phyloP scores from a whole-genome alignment of 2,113 vertebrate genomes.

The Lucifuga dentata region DNA sequence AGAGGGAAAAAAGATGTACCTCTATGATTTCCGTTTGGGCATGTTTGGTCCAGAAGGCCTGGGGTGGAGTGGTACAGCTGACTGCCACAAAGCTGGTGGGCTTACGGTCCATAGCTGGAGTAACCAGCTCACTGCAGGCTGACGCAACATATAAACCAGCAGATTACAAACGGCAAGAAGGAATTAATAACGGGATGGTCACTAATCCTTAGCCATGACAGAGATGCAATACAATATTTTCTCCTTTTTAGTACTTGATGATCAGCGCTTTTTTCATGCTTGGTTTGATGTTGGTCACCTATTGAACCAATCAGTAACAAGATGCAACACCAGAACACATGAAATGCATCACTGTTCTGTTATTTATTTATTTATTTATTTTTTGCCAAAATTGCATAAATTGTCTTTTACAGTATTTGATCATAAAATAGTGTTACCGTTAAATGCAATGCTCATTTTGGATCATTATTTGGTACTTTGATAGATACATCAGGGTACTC shows the following conservation, averaged over 20 bases:
- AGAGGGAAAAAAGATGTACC: slow-evolving; percentile 74
- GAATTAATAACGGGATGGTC: slow-evolving; percentile 39
- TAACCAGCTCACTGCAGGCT: slow-evolving; percentile 97
- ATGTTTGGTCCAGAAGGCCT: slow-evolving; percentile 99
- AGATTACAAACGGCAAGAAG: slow-evolving; percentile 59
- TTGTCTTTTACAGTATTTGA: too few relatives aligned
- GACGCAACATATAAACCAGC: slow-evolving; percentile 29
- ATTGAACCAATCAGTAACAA: not conserved
- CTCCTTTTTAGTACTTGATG: slow-evolving; percentile 5
- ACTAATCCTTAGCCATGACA: slow-evolving; percentile 37
- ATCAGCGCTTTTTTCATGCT: not conserved
- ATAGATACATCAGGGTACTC: too few relatives aligned
- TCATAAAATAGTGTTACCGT: not conserved
- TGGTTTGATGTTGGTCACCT: not conserved
- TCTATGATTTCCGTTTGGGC: slow-evolving; percentile 99
- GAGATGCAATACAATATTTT: slow-evolving; percentile 15
- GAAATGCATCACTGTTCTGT: too few relatives aligned
- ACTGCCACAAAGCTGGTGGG: slow-evolving; percentile 98
- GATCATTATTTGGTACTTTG: too few relatives aligned
- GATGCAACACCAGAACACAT: not conserved
- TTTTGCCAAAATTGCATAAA: too few relatives aligned
- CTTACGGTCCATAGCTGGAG: slow-evolving; percentile 94
- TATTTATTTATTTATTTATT: too few relatives aligned
- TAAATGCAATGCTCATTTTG: not conserved
- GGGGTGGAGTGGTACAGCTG: slow-evolving; percentile 98